Conservation (phyloP, 2,113 vertebrate genomes). For the Cavia aperea region DNA sequence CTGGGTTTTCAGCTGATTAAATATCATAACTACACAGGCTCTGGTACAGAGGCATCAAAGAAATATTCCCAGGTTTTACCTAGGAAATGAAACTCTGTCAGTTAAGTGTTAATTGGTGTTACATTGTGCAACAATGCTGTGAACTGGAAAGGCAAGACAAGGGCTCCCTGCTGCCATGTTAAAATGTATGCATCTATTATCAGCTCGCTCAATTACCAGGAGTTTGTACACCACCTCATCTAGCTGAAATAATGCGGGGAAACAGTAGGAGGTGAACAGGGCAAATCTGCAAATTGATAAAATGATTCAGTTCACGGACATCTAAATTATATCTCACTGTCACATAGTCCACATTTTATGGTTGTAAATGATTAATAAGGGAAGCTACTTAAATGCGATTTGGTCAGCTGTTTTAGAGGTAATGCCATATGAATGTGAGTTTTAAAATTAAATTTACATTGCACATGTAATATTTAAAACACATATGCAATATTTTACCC, state of each 20-base stretch:
- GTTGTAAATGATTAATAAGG: conserved; percentile 60
- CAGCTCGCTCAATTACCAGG: conserved; percentile 61
- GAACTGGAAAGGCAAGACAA: conserved; percentile 62
- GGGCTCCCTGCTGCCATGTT: conserved; percentile 69
- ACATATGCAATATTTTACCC: not conserved
- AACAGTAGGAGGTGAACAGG: conserved; percentile 59
- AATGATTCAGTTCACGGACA: conserved; percentile 46
- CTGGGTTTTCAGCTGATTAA: conserved; percentile 66
- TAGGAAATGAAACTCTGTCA: conserved; percentile 64
- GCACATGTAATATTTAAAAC: conserved; percentile 14
- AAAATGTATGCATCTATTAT: conserved; percentile 65
- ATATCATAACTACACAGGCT: conserved; percentile 54
- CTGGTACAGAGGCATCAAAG: conserved; percentile 41
- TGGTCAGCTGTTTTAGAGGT: not conserved
- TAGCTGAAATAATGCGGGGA: conserved; percentile 60
- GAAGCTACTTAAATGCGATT: not conserved
- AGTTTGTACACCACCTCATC: conserved; percentile 58
- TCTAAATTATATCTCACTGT: conserved; percentile 42
- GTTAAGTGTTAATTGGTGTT: conserved; percentile 70
- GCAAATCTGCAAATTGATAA: conserved; percentile 59
- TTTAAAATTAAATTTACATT: not conserved
- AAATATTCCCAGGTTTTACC: conserved; percentile 57
- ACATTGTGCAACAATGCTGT: conserved; percentile 43
- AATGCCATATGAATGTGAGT: not conserved
- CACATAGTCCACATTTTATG: not conserved